Evolutionary conservation across 2,888 invertebrate species (phyloP).

Genomic region (Tineola bisselliella): DNA sequence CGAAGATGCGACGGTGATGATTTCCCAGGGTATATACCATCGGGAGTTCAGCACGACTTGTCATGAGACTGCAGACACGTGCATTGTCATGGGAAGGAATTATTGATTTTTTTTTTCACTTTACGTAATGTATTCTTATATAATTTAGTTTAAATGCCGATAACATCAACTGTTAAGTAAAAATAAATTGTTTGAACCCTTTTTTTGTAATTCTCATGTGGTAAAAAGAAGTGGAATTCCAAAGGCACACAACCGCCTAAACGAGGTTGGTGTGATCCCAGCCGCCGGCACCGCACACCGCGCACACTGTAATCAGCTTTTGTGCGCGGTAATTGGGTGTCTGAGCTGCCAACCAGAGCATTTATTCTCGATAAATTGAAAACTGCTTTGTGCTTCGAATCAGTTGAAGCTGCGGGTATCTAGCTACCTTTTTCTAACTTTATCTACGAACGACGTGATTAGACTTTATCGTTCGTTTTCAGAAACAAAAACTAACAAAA

Average conservation of each 20-base stretch:
- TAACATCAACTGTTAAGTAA: background rate
- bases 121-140: too few relatives aligned
- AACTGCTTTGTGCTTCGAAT: slow-evolving; percentile 60
- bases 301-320: slow-evolving; percentile 57
- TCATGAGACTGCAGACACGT: background rate
- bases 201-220: background rate
- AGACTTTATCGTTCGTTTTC: slow-evolving; percentile 11
- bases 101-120: too few relatives aligned
- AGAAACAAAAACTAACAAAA: background rate
- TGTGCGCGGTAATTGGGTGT: slow-evolving; percentile 66
- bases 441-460: slow-evolving; percentile 22
- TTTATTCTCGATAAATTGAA: slow-evolving; percentile 67
- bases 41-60: slow-evolving; percentile 30
- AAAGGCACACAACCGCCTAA: background rate
- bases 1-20: slow-evolving; percentile 38
- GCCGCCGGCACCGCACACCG: slow-evolving; percentile 1
- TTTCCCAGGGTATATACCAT: slow-evolving; percentile 53
- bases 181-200: background rate
- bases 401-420: slow-evolving; percentile 43
- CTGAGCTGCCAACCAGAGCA: slow-evolving; percentile 66
- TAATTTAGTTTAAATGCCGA: too few relatives aligned
- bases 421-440: slow-evolving; percentile 31
- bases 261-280: background rate
- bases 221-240: background rate
- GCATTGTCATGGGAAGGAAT: background rate